Base-by-base conservation (phyloP, 2,888 invertebrate genomes). In the Campoplex capitator region DNA sequence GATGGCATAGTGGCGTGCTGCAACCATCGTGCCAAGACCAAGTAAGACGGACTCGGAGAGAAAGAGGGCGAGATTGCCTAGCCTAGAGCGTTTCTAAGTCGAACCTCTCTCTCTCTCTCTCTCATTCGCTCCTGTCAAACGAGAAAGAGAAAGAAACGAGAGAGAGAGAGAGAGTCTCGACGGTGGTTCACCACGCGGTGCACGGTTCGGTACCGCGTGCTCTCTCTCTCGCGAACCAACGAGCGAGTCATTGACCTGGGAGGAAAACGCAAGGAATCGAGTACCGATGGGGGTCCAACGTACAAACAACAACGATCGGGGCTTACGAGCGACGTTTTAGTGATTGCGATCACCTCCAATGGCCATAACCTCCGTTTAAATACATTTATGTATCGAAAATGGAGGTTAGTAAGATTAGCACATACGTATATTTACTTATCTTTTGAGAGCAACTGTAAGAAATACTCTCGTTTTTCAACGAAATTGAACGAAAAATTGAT, bases 211-310 rank as follows among this genome's bases (percentile, higher is more conserved):
- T 84, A 87, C 87, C 87, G 87, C 84, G 84, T 87, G 85, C 88
- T 88, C 88, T 88, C 88, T 88, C 88, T 90, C 88, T 90, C 89
- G 90, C 83, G 80, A 83, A 83, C 87, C 88, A 82, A 65, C 75
- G 84, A 83, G 82, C 88, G 88, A 92, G 91, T 92, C 92, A 89
- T 91, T 92, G 92, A 92, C 91, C 92, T 90, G 89, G 87, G 89
- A 88, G 87, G 89, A 88, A 89, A 91, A 89, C 85, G 89, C 89
- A 88, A 88, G 88, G 89, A 89, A 90, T 89, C 86, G 89, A 88
- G 87, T 88, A 87, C 87, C 84, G 84, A 87, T 84, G 87, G 82
- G 84, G 84, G 84, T 87, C 81, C 88, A 82, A 82, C 77, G 54
- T 62, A 76, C 68, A 67, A 56, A 56, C 68, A 56, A 56, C 68